Conservation (phyloP, 2,888 invertebrate genomes). For the Stomorhina lunata region DNA sequence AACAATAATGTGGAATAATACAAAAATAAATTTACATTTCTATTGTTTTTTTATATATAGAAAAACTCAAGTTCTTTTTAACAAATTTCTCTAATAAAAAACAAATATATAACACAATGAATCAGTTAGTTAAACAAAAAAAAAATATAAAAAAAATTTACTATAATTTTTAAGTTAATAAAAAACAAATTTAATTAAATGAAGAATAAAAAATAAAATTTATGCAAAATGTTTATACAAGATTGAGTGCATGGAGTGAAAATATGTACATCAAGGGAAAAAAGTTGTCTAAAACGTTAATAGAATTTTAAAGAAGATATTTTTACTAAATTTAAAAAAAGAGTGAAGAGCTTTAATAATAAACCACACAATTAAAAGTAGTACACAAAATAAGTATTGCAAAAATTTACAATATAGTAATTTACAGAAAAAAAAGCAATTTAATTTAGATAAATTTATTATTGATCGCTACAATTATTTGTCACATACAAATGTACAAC, state of each 20-base stretch:
- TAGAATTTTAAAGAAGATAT: constrained; percentile 1
- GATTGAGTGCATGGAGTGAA: not conserved
- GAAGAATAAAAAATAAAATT: not conserved
- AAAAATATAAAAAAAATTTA: not conserved
- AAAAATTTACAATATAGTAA: no score
- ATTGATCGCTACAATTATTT: not conserved
- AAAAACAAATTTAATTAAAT: not conserved
- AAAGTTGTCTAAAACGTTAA: not conserved
- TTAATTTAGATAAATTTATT: not conserved
- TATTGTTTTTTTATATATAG: not conserved
- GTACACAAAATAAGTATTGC: no score
- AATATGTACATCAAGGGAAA: not conserved
- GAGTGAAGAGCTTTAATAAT: not conserved
- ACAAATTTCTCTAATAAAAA: not conserved
- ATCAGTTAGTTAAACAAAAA: not conserved
- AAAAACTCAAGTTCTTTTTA: not conserved
- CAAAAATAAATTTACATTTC: constrained; percentile 12
- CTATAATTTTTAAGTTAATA: not conserved
- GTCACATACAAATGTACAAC: not conserved
- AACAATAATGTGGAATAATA: no score
- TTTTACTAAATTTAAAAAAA: not conserved
- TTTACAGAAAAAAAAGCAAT: not conserved
- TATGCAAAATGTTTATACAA: constrained; percentile 14
- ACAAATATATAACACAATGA: not conserved
- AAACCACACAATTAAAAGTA: not conserved